phyloP scores from a whole-genome alignment of 2,797 vertebrate species.

The Melanotaenia trifasciata region DNA sequence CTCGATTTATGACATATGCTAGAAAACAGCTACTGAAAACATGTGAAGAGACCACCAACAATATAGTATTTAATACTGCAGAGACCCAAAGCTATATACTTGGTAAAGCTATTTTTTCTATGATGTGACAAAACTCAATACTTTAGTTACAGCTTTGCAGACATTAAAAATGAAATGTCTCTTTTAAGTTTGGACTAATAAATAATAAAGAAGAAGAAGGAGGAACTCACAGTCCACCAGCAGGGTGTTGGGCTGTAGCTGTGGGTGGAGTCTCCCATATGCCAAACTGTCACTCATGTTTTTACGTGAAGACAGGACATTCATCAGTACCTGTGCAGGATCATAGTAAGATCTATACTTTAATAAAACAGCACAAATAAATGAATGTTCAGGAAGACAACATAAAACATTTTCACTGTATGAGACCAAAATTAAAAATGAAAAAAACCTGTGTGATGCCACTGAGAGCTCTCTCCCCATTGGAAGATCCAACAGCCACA shows the following conservation, averaged over 20 bases:
- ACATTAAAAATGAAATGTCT: not conserved
- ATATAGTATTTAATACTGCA: not conserved
- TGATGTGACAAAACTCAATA: not conserved
- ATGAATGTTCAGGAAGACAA: not conserved
- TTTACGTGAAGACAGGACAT: conserved; percentile 91
- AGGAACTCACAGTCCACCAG: conserved; percentile 93
- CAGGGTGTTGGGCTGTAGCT: conserved; percentile 88
- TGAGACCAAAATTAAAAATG: not conserved
- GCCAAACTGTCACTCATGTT: conserved; percentile 96
- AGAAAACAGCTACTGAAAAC: not conserved
- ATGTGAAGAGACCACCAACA: not conserved
- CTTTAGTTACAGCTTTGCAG: not conserved
- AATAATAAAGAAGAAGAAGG: not conserved
- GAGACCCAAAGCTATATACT: not conserved
- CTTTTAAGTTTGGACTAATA: conserved; percentile 4
- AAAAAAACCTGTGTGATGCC: conserved; percentile 91
- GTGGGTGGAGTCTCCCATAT: conserved; percentile 91
- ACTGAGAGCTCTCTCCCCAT: conserved; percentile 90
- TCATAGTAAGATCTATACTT: not conserved
- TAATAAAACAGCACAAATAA: not conserved
- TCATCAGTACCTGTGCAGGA: conserved; percentile 90
- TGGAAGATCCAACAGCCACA: conserved; percentile 90
- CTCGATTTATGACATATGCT: not conserved
- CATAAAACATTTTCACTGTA: not conserved
- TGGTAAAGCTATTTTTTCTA: not conserved